Base-by-base conservation (phyloP, 2,113 vertebrate species). In the Morphnarchus princeps region DNA sequence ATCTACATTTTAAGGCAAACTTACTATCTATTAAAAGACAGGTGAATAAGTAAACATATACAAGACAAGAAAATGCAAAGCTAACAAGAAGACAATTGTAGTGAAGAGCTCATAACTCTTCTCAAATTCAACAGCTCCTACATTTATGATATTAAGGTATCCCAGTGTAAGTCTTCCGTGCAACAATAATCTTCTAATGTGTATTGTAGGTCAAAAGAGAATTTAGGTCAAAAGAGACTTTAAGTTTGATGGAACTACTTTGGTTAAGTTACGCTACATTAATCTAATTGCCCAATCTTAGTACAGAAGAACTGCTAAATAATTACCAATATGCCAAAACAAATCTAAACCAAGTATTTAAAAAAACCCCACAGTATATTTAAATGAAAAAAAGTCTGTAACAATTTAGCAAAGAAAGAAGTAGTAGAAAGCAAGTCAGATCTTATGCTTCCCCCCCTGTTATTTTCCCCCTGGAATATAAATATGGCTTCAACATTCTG, bases 401-500 rank as follows among this genome's bases (percentile, higher is more conserved):
- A 50, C 6, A 62, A 54, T 42, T 55, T 40, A 58, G 59, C 4
- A 74, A 70, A 83, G 42, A 69, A 86, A 79, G 59, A 36, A 22
- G 20, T 11, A 54, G 38, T 34, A 67, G 31, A 87, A 85, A 87
- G 12, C n/a, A 67, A 89, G 43, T 57, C 38, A 59, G 29, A 54
- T 62, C 18, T 71, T 58, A 38, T 4, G 8, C 3, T 42, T 19
- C 6, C 7, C 10, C 6, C 4, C 13, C 8, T 1, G 1, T 59
- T 72, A 45, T 71, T 66, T 66, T 90, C 10, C 13, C 25, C 57
- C 20, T 43, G 20, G 17, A 89, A 63, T 31, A 42, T 17, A 84
- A 87, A 74, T 22, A n/a, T 7, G 3, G 6, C 82, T 76, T 80
- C 40, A 54, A 14, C 14, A 57, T 58, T 89, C 45, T 87, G 42